Conservation (phyloP, 2,797 vertebrate species). For the Psittacula derbiana region DNA sequence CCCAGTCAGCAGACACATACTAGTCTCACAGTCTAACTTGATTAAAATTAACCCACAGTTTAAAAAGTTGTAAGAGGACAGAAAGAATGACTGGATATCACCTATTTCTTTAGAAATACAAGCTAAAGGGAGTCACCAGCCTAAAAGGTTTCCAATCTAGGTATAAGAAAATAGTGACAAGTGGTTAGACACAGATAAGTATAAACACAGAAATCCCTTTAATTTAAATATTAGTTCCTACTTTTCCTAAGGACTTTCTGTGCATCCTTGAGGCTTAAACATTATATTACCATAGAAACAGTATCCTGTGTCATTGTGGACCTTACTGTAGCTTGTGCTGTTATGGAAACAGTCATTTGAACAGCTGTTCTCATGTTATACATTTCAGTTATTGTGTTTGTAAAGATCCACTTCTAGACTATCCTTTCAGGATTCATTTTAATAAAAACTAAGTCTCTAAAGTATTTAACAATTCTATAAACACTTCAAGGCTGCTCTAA, state of each 20-base stretch:
- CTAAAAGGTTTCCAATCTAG: neutral
- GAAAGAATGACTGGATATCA: neutral
- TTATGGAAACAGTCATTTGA: constrained; percentile 50
- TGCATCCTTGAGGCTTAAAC: neutral
- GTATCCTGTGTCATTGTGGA: constrained; percentile 8
- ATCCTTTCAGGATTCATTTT: neutral
- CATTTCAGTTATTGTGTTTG: neutral
- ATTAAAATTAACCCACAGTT: neutral
- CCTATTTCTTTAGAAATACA: neutral
- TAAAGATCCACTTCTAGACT: neutral
- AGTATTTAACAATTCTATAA: neutral
- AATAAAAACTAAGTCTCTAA: neutral
- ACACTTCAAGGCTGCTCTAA: neutral
- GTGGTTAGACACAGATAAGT: neutral
- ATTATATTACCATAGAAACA: constrained; percentile 58
- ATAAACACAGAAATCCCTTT: neutral
- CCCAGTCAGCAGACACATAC: neutral
- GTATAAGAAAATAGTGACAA: neutral
- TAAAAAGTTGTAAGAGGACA: neutral
- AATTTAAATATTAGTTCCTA: neutral
- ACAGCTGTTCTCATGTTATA: neutral
- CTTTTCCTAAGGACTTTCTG: neutral
- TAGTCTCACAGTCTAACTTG: neutral
- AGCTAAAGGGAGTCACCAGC: neutral
- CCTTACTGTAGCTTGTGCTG: constrained; percentile 32